These are phyloP conservation scores for Drosophila oshimai DNA, from an alignment of 1,140 invertebrate species.

Conservation along the genomic window DNA sequence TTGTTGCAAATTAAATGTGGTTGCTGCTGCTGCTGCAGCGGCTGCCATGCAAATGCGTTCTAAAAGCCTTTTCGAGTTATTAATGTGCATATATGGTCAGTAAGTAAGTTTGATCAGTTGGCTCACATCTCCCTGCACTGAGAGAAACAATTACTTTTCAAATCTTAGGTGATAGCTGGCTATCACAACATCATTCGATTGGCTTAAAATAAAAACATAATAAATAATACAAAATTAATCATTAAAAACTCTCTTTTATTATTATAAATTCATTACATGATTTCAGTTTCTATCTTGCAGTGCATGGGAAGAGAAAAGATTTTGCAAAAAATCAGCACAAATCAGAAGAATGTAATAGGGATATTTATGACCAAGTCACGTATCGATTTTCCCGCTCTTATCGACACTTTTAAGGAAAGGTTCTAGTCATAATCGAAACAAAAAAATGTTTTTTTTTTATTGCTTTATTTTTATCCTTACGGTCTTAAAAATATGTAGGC, in stretches of 20 bases:
- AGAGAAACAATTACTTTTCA: background rate
- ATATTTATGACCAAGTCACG: background rate
- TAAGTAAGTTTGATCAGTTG: constrained; percentile 21
- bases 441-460: too few relatives aligned
- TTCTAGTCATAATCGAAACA: too few relatives aligned
- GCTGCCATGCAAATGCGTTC: constrained; percentile 46
- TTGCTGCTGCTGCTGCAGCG: background rate
- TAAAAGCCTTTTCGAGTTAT: constrained; percentile 56
- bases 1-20: background rate
- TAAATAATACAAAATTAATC: too few relatives aligned
- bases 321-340: background rate
- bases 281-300: background rate
- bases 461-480: too few relatives aligned
- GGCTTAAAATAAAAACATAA: too few relatives aligned
- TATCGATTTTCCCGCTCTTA: background rate
- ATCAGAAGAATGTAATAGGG: background rate
- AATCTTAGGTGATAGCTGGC: too few relatives aligned
- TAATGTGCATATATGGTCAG: constrained; percentile 48
- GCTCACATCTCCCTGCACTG: constrained; percentile 7
- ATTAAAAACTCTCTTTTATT: too few relatives aligned
- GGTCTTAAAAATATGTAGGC: too few relatives aligned
- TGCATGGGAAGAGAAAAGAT: background rate
- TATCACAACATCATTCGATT: too few relatives aligned
- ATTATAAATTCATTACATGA: too few relatives aligned
- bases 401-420: background rate